Base-by-base conservation (phyloP, 2,113 vertebrate species). In the Forbesichthys agassizii region DNA sequence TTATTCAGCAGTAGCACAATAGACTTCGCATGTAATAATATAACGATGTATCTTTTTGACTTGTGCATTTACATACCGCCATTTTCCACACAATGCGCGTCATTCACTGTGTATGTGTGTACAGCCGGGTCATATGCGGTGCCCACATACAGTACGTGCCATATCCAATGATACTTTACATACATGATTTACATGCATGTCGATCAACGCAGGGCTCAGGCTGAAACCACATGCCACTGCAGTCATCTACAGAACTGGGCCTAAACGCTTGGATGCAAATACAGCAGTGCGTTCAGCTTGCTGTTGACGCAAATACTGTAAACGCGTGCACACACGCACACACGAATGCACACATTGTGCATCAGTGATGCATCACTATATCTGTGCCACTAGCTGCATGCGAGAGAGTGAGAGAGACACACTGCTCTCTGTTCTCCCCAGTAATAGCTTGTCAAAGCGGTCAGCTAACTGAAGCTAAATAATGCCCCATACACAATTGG, bases 401-500 rank as follows among this genome's bases (percentile, higher is more conserved):
- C 91, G 88, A 78, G 48, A 48, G 55, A 46, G 66, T 61, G 74
- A 58, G 49, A 93, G 11, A 33, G 53, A 60, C 72, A 66, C 57
- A 33, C 68, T n/a, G 88, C 89, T 92, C 92, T 90, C 93, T 92
- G 93, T 93, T 94, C 93, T 90, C 88, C 90, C 91, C 90, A 73
- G 90, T 94, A 94, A 95, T 93, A 89, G 92, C 88, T 91, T 93
- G 93, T 94, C 94, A 96, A 93, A 94, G 91, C 88, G 89, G 67
- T 88, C 79, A 73, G 79, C 91, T 90, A 86, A 91, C 88, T 90
- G 88, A 92, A 92, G 91, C 91, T 94, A 78, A 93, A 95, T 92
- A 93, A 93, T 90, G 87, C 89, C 92, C 93, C 86, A 90, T 90
- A 93, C 92, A 92, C 93, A 94, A 95, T 89, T 93, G 93, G 94